These are phyloP conservation scores for Scaptomyza hsui DNA, from an alignment of 1,140 invertebrate species.

Conservation along the genomic window DNA sequence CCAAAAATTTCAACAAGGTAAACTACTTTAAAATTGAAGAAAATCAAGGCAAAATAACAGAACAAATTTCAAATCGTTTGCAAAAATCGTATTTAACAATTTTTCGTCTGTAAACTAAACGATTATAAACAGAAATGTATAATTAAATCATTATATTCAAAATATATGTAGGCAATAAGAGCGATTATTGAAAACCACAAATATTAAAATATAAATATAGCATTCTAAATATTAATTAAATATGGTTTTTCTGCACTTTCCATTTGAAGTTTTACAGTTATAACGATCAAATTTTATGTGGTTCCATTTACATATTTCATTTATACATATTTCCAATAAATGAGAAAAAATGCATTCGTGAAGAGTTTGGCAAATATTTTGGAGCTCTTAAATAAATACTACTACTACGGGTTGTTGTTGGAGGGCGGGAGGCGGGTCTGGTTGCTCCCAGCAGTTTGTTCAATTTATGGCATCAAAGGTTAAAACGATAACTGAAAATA, in stretches of 20 bases:
- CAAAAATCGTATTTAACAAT: too few relatives aligned
- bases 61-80: too few relatives aligned
- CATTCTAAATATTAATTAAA: neutral
- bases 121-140: too few relatives aligned
- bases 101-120: too few relatives aligned
- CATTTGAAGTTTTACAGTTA: neutral
- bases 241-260: neutral
- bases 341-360: conserved; percentile 57
- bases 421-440: neutral
- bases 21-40: conserved; percentile 15
- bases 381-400: conserved; percentile 72
- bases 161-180: neutral
- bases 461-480: conserved; percentile 75
- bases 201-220: neutral
- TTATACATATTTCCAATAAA: conserved; percentile 32
- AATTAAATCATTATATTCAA: too few relatives aligned
- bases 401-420: neutral
- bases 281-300: conserved; percentile 3
- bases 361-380: conserved; percentile 78
- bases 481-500: conserved; percentile 57
- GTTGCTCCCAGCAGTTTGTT: conserved; percentile 51
- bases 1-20: conserved; percentile 14
- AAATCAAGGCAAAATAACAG: too few relatives aligned
- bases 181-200: neutral
- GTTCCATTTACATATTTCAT: conserved; percentile 23